Percentiles rank a stretch among this genome's conserved stretches.
phyloP scores from a whole-genome alignment of 2,797 vertebrate genomes.

The Malacoctenus gilli region DNA sequence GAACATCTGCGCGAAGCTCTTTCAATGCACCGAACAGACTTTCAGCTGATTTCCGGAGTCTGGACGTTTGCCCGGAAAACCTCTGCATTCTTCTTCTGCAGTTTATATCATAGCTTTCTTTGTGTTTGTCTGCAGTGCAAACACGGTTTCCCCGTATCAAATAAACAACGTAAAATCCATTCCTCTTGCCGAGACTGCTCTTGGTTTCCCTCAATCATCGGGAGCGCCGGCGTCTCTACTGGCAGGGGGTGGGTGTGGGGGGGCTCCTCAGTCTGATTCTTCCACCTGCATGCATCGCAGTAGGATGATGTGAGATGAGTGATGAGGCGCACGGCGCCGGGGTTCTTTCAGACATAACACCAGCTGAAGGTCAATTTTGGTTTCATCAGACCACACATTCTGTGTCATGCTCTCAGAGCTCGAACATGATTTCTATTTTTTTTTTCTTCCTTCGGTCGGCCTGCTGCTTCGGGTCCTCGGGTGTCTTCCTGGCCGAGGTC shows the following conservation, averaged over 20 bases:
- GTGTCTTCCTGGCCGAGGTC: constrained; percentile 26
- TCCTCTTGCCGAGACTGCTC: too few relatives aligned
- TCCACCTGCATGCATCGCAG: constrained; percentile 52
- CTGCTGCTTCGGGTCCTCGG: constrained; percentile 17
- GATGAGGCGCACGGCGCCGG: constrained; percentile 42
- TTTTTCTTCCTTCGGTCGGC: constrained; percentile 14
- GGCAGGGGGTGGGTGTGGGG: too few relatives aligned
- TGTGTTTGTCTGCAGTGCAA: background rate
- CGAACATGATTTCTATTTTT: constrained; percentile 27
- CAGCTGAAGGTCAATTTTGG: constrained; percentile 62
- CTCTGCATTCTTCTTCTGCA: background rate
- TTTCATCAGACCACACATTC: constrained; percentile 48
- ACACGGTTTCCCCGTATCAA: constrained; percentile 11
- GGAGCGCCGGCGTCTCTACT: too few relatives aligned
- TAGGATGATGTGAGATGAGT: constrained; percentile 42
- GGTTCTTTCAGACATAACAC: constrained; percentile 37
- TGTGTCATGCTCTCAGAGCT: constrained; percentile 40
- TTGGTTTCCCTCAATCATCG: too few relatives aligned
- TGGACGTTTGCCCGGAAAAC: background rate
- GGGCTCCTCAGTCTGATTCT: constrained; percentile 30
- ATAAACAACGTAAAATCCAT: constrained; percentile 7
- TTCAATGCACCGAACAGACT: constrained; percentile 26
- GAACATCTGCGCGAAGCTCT: constrained; percentile 24
- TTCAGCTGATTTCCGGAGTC: constrained; percentile 4
- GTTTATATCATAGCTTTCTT: constrained; percentile 26